These are phyloP conservation scores for Characodon lateralis DNA, from an alignment of 2,797 vertebrate species.

Conservation along the genomic window DNA sequence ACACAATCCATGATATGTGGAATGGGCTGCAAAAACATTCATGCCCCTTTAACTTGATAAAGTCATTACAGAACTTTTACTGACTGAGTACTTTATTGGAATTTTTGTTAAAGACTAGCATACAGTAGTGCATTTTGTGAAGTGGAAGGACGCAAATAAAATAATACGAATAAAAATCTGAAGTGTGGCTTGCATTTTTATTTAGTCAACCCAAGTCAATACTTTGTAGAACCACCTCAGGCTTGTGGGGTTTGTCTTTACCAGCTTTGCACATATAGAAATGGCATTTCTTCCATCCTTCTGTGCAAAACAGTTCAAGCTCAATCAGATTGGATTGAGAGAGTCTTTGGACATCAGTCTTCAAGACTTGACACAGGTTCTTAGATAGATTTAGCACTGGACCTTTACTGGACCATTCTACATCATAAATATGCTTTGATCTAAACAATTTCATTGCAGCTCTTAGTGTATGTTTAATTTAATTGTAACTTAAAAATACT, in stretches of 20 bases:
- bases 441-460: neutral
- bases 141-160: neutral
- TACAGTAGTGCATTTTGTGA: slow-evolving; percentile 1
- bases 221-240: neutral
- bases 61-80: neutral
- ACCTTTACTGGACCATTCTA: neutral
- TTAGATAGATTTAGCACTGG: neutral
- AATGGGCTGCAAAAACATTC: neutral
- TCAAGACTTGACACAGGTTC: neutral
- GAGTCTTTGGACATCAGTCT: neutral
- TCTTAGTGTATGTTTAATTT: neutral
- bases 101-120: neutral
- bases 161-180: neutral
- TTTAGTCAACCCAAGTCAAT: neutral
- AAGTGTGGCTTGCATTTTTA: neutral
- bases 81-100: neutral
- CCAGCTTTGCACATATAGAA: neutral
- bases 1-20: neutral
- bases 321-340: neutral
- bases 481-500: neutral
- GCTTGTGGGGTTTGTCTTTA: neutral
- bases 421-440: neutral
- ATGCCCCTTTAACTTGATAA: neutral
- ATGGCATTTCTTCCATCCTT: neutral
- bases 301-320: neutral